These are phyloP conservation scores for Gymnodraco acuticeps DNA, from an alignment of 2,797 vertebrate species.

Conservation along the genomic window DNA sequence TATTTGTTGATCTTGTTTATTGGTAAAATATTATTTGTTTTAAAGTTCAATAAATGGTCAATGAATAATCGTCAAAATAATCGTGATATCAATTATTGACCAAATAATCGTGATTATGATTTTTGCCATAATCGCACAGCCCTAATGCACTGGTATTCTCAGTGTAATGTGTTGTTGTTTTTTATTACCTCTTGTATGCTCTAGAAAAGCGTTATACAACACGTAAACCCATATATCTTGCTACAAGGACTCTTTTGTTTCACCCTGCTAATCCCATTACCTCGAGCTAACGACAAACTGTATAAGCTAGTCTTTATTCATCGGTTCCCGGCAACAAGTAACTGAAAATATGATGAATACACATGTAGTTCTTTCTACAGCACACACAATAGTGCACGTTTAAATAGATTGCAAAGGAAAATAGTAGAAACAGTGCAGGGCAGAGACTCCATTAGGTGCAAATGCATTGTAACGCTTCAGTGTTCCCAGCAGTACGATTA, in stretches of 20 bases:
- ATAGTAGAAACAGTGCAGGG: conserved; percentile 24
- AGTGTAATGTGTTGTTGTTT: conserved; percentile 7
- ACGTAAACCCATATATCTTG: conserved; percentile 22
- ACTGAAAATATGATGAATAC: conserved; percentile 17
- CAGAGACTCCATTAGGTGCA: conserved; percentile 51
- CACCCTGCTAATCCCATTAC: conserved; percentile 48
- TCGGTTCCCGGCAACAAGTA: background rate
- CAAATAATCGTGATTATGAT: no score
- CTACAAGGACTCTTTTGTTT: conserved; percentile 63
- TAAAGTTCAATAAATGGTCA: no score
- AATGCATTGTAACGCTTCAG: conserved; percentile 54
- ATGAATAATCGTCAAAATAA: no score
- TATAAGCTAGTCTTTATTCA: conserved; percentile 16
- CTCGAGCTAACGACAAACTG: conserved; percentile 27
- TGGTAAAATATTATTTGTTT: no score
- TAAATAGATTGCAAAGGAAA: conserved; percentile 9
- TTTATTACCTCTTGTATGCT: background rate
- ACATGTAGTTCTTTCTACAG: background rate
- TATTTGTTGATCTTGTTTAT: no score
- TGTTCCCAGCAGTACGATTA: conserved; percentile 39
- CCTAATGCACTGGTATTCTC: background rate
- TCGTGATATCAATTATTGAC: no score
- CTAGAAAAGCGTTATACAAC: conserved; percentile 51
- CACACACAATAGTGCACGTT: no score
- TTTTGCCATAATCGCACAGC: no score